Percentiles rank a stretch among this genome's conserved stretches.
These are phyloP conservation scores for Poecilia velifera DNA, from an alignment of 2,797 vertebrate genomes.

Conservation along the genomic window DNA sequence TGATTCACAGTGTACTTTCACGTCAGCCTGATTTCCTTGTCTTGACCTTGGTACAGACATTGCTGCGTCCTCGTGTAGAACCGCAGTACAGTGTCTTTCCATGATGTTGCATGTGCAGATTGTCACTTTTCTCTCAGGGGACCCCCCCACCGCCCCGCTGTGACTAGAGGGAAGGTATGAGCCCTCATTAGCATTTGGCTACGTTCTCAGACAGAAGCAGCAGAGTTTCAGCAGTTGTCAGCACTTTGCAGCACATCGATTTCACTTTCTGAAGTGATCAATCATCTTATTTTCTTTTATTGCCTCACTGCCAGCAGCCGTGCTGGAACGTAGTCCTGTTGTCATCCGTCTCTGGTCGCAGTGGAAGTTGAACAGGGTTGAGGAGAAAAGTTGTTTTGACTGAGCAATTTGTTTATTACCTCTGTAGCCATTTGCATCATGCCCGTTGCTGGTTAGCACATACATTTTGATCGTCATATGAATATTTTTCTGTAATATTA, in stretches of 20 bases:
- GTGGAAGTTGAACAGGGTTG: conserved; percentile 38
- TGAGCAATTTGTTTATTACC: conserved; percentile 38
- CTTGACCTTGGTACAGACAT: conserved; percentile 45
- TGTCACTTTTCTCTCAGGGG: conserved; percentile 66
- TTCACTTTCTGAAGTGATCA: conserved; percentile 75
- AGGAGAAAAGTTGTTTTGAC: conserved; percentile 30
- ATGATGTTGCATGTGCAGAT: conserved; percentile 52
- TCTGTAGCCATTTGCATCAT: conserved; percentile 8
- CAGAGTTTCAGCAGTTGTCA: conserved; percentile 72
- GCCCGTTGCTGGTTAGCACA: conserved; percentile 30
- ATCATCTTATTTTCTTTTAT: conserved; percentile 70
- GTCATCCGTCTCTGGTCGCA: conserved; percentile 44
- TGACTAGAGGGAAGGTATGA: conserved; percentile 45
- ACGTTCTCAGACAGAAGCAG: conserved; percentile 53
- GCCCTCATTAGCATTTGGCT: conserved; percentile 68
- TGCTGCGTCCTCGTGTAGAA: conserved; percentile 42
- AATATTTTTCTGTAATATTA: background rate
- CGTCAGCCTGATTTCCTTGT: conserved; percentile 33
- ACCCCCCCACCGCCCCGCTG: conserved; percentile 1
- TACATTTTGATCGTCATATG: background rate
- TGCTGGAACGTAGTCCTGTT: conserved; percentile 48
- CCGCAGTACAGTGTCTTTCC: conserved; percentile 50
- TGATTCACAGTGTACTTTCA: conserved; percentile 34
- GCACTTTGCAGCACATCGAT: conserved; percentile 71
- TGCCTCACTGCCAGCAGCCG: conserved; percentile 58